Conservation (phyloP, 2,888 invertebrate genomes). For the Strigamia maritima region DNA sequence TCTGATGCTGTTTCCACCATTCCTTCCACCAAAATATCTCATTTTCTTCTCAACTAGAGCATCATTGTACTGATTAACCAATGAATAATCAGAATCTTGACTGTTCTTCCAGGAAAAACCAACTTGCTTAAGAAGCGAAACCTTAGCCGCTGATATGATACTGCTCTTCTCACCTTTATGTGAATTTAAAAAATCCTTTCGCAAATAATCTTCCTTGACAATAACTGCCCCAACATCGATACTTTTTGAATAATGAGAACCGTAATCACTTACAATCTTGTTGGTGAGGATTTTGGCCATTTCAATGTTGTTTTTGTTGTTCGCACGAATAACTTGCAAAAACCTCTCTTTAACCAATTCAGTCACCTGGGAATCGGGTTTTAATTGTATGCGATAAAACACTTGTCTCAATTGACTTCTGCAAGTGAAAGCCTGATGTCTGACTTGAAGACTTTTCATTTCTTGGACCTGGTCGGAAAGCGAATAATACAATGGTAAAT, state of each 20-base stretch:
- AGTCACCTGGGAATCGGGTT: neutral
- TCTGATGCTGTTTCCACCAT: neutral
- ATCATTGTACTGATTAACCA: neutral
- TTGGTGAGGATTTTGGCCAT: neutral
- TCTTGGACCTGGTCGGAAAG: neutral
- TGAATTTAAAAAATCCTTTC: neutral
- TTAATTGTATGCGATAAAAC: neutral
- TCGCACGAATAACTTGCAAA: neutral
- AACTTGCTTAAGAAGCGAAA: neutral
- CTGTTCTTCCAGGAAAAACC: neutral
- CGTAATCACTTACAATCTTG: neutral
- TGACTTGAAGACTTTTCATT: neutral
- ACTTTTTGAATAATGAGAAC: neutral
- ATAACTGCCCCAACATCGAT: neutral
- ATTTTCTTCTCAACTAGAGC: neutral
- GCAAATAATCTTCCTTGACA: neutral
- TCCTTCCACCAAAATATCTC: neutral
- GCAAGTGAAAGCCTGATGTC: neutral
- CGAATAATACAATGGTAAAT: neutral
- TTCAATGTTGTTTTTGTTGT: neutral
- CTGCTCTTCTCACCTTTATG: neutral
- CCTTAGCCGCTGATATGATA: neutral
- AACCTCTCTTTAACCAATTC: neutral
- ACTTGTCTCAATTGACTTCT: neutral
- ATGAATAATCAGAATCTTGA: too few species aligned